These are phyloP conservation scores for Aphidius colemani DNA, from an alignment of 2,888 invertebrate genomes.

Conservation along the genomic window DNA sequence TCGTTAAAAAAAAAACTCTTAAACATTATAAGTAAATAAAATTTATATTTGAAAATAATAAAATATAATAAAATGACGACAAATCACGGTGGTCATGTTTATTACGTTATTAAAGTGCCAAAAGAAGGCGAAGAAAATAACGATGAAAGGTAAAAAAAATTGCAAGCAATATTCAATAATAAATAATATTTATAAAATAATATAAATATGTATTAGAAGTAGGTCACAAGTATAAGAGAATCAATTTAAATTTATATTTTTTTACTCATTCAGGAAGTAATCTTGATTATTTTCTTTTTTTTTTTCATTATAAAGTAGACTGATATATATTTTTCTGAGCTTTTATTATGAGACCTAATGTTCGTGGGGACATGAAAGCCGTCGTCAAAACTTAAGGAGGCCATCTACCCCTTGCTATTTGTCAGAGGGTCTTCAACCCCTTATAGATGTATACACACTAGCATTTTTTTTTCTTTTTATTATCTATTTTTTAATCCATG, in stretches of 20 bases:
- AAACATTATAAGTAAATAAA: too few relatives aligned
- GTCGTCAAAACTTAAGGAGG: slow-evolving; percentile 31
- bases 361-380: slow-evolving; percentile 1
- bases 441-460: slow-evolving; percentile 11
- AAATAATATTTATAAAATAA: background rate
- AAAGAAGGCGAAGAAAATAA: slow-evolving; percentile 59
- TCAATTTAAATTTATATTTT: background rate
- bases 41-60: too few relatives aligned
- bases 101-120: slow-evolving; percentile 72
- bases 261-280: background rate
- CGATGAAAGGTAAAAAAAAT: slow-evolving; percentile 49
- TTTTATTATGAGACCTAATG: background rate
- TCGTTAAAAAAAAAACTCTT: too few relatives aligned
- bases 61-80: slow-evolving; percentile 56
- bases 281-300: slow-evolving; percentile 6
- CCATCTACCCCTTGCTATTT: slow-evolving; percentile 23
- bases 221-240: slow-evolving; percentile 7
- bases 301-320: background rate
- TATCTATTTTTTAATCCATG: too few relatives aligned
- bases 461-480: background rate
- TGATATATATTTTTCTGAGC: background rate
- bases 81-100: slow-evolving; percentile 71
- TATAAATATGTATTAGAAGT: too few relatives aligned
- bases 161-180: too few relatives aligned
- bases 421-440: slow-evolving; percentile 35